phyloP scores from a whole-genome alignment of 2,797 vertebrate species.

The Selene dorsalis region DNA sequence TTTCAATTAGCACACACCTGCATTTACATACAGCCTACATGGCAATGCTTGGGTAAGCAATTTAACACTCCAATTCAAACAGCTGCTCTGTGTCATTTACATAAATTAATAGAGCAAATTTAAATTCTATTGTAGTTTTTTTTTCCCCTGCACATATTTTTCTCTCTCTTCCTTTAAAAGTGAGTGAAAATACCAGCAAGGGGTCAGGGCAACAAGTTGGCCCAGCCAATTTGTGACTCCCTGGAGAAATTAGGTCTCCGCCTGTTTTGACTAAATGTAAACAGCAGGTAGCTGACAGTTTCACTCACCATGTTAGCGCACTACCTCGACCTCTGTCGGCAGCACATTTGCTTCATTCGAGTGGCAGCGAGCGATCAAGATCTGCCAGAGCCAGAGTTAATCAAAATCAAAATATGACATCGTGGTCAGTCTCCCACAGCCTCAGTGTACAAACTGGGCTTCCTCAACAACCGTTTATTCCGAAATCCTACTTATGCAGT shows the following conservation, averaged over 20 bases:
- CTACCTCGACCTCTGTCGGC: slow-evolving; percentile 46
- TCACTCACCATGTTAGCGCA: slow-evolving; percentile 47
- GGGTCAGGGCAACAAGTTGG: slow-evolving; percentile 74
- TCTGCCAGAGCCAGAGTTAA: slow-evolving; percentile 36
- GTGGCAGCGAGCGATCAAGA: slow-evolving; percentile 58
- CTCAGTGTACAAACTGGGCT: slow-evolving; percentile 30
- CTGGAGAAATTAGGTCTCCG: slow-evolving; percentile 72
- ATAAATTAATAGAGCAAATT: slow-evolving; percentile 83
- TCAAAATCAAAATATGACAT: slow-evolving; percentile 43
- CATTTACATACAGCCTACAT: slow-evolving; percentile 84
- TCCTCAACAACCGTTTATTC: neutral
- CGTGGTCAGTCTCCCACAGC: slow-evolving; percentile 31
- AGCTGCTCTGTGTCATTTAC: slow-evolving; percentile 80
- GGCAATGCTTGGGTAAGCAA: slow-evolving; percentile 80
- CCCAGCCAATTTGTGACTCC: slow-evolving; percentile 74
- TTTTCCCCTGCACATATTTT: slow-evolving; percentile 39
- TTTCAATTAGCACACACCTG: slow-evolving; percentile 82
- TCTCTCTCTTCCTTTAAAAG: slow-evolving; percentile 53
- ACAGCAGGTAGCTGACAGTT: slow-evolving; percentile 76
- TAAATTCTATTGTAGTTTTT: slow-evolving; percentile 77
- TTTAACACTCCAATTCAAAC: slow-evolving; percentile 82
- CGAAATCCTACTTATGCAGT: neutral
- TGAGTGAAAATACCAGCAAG: slow-evolving; percentile 60
- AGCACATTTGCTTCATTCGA: slow-evolving; percentile 61
- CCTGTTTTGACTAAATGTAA: slow-evolving; percentile 76